Conservation (phyloP, 2,797 vertebrate species). For the Ambastaia sidthimunki region DNA sequence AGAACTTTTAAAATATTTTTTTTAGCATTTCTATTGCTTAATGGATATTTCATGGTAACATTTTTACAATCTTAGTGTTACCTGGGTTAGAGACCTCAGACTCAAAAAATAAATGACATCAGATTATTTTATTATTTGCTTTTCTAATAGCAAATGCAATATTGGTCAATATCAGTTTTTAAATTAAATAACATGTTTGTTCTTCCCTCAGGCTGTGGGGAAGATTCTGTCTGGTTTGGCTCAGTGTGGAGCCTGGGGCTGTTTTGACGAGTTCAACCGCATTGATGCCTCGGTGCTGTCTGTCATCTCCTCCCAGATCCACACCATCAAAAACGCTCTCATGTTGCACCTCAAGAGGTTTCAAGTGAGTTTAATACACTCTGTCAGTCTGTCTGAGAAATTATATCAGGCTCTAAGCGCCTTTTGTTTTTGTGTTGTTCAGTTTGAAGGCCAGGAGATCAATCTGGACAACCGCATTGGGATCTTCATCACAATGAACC, state of each 20-base stretch:
- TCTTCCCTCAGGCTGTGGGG: conserved; percentile 85
- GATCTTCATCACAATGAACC: conserved; percentile 99
- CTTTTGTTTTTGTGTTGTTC: conserved; percentile 22
- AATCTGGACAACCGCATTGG: conserved; percentile 87
- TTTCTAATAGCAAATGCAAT: neutral
- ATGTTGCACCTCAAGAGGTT: conserved; percentile 87
- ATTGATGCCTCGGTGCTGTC: conserved; percentile 97
- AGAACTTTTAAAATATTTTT: too few relatives aligned
- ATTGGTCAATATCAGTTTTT: neutral
- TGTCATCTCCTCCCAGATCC: conserved; percentile 96
- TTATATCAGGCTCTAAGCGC: neutral
- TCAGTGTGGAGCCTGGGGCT: conserved; percentile 98
- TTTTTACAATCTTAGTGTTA: too few relatives aligned
- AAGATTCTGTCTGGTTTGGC: conserved; percentile 96
- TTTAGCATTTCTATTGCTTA: too few relatives aligned
- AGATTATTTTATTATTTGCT: neutral
- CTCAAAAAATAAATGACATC: too few relatives aligned
- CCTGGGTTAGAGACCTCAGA: too few relatives aligned
- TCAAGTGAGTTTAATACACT: conserved; percentile 76
- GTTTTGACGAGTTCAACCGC: conserved; percentile 98
- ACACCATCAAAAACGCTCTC: conserved; percentile 92
- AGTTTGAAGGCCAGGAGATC: conserved; percentile 98
- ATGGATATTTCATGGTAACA: too few relatives aligned
- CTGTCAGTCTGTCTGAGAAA: neutral
- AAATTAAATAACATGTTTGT: neutral